phyloP scores from a whole-genome alignment of 2,113 vertebrate genomes.

The Clarias gariepinus region DNA sequence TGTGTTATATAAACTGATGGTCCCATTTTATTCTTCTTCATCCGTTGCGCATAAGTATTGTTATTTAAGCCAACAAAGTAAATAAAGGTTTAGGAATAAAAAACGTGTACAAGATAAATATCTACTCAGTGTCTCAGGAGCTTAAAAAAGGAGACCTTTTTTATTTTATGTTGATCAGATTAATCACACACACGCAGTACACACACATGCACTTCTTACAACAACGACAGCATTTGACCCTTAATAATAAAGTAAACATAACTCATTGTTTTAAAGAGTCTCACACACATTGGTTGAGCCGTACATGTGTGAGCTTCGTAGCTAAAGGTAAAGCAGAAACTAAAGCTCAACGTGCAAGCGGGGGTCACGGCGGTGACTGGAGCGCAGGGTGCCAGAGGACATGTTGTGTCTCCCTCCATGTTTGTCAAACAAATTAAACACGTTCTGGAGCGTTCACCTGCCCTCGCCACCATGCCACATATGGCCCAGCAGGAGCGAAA shows the following conservation, averaged over 20 bases:
- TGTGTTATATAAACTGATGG: constrained; percentile 45
- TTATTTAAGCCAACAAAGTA: constrained; percentile 68
- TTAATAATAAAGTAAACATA: not conserved
- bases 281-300: not conserved
- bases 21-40: constrained; percentile 69
- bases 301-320: not conserved
- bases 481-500: constrained; percentile 96
- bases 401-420: constrained; percentile 77
- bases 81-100: not conserved
- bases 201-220: not conserved
- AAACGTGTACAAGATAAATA: not conserved
- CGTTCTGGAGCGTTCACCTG: constrained; percentile 93
- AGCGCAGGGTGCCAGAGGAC: constrained; percentile 73
- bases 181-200: not conserved
- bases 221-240: not conserved
- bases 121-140: not conserved
- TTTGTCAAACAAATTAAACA: constrained; percentile 98
- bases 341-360: constrained; percentile 43
- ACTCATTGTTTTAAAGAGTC: not conserved
- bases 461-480: constrained; percentile 90
- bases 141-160: not conserved
- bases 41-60: constrained; percentile 71
- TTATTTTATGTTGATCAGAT: not conserved
- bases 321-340: constrained; percentile 17
- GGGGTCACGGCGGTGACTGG: constrained; percentile 47